Conservation (phyloP, 2,113 vertebrate genomes). For the Catharus bicknelli region DNA sequence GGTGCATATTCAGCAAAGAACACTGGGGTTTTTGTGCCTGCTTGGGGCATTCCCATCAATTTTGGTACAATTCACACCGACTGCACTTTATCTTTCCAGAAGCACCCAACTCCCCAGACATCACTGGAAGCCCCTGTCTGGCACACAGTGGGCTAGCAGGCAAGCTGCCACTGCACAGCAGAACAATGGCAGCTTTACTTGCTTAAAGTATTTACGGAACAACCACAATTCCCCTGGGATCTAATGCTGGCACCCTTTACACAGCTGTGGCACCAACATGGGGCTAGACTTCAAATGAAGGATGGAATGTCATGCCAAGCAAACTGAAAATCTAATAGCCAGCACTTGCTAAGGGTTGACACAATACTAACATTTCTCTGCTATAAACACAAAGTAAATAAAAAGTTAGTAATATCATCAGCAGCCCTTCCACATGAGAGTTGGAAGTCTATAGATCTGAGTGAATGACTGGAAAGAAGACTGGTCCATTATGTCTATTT, state of each 20-base stretch:
- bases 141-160: not conserved
- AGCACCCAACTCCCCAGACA: not conserved
- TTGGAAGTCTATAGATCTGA: slow-evolving; percentile 47
- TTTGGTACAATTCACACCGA: not conserved
- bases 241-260: not conserved
- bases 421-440: slow-evolving; percentile 4
- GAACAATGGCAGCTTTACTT: not conserved
- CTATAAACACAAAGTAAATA: not conserved
- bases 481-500: not conserved
- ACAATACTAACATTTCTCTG: not conserved
- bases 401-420: slow-evolving; percentile 48
- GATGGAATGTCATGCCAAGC: not conserved
- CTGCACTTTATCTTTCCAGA: not conserved
- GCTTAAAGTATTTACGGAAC: not conserved
- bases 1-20: not conserved
- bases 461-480: slow-evolving; percentile 30
- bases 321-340: not conserved
- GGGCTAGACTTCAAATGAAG: not conserved
- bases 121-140: not conserved
- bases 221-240: not conserved
- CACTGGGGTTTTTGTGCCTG: not conserved
- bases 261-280: not conserved
- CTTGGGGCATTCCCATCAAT: not conserved
- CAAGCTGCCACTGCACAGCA: not conserved
- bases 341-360: not conserved